Evolutionary conservation across 2,113 vertebrate species (phyloP).

Genomic region (Hyperopisus bebe): DNA sequence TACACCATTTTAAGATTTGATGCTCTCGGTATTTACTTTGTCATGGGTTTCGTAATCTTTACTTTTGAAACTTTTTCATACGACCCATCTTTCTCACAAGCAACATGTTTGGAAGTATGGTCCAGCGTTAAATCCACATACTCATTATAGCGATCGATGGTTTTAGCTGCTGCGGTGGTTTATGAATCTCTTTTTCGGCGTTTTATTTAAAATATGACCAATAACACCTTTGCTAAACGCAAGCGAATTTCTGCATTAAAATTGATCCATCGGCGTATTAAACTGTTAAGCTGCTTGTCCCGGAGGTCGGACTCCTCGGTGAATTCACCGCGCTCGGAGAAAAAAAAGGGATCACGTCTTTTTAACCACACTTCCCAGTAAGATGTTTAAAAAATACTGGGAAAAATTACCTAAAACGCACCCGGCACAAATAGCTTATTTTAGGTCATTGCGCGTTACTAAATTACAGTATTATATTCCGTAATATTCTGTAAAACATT

Average conservation of each 20-base stretch:
- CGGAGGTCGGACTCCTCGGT: neutral
- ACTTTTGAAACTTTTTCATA: neutral
- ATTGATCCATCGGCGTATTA: neutral
- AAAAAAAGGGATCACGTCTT: neutral
- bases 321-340: neutral
- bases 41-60: neutral
- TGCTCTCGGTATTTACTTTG: neutral
- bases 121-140: neutral
- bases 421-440: neutral
- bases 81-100: neutral
- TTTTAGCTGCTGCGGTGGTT: neutral
- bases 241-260: neutral
- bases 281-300: neutral
- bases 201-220: neutral
- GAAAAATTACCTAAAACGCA: neutral
- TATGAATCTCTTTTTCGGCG: neutral
- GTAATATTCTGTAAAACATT: neutral
- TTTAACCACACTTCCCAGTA: neutral
- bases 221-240: neutral
- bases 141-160: neutral
- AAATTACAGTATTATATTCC: neutral
- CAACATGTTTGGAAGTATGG: conserved; percentile 13
- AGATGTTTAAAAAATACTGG: neutral
- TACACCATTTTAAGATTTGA: neutral
- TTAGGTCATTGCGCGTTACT: neutral